phyloP scores from a whole-genome alignment of 2,797 vertebrate species.

The Pseudochaenichthys georgianus region DNA sequence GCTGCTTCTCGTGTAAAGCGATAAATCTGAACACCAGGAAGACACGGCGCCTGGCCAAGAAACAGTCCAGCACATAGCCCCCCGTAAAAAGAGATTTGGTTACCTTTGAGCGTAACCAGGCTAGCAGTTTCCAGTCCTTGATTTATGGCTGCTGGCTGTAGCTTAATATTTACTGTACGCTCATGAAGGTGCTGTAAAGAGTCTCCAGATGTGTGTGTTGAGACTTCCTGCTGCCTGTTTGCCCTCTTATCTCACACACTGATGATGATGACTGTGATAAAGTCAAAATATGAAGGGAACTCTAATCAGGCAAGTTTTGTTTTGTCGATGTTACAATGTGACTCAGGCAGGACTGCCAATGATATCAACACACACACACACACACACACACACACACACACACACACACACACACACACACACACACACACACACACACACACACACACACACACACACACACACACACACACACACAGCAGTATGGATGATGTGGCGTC shows the following conservation, averaged over 20 bases:
- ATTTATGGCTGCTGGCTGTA: not conserved
- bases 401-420: too few species aligned
- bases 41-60: not conserved
- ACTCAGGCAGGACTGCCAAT: not conserved
- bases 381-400: too few species aligned
- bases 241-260: constrained; percentile 54
- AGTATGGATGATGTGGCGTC: constrained; percentile 22
- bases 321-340: constrained; percentile 12
- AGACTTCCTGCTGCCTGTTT: constrained; percentile 54
- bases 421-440: too few species aligned
- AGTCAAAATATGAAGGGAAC: constrained; percentile 42
- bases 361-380: constrained; percentile 9
- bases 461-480: not conserved
- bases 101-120: not conserved
- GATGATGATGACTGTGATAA: constrained; percentile 53
- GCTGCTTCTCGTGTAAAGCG: not conserved
- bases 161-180: not conserved
- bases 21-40: not conserved
- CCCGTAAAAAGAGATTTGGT: not conserved
- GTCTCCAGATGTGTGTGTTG: constrained; percentile 33
- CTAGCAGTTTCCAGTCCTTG: not conserved
- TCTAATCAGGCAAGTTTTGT: constrained; percentile 28
- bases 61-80: not conserved
- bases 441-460: too few species aligned
- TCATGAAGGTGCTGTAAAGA: not conserved